Conservation (phyloP, 1,140 invertebrate species). For the Drosophila elegans region DNA sequence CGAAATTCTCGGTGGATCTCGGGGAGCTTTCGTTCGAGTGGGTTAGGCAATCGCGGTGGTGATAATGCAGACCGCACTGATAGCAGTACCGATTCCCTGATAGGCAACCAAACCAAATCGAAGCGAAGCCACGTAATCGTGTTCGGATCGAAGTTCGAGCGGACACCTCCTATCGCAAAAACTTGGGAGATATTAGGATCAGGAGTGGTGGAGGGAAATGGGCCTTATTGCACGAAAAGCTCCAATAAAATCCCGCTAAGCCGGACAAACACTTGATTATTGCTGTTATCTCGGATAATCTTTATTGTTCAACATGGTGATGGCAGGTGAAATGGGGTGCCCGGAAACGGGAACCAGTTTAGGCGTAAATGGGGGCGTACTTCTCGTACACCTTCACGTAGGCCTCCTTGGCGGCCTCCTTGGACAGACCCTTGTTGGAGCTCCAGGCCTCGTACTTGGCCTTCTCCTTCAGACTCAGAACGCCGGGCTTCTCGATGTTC, state of each 20-base stretch:
- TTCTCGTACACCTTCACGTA: conserved; percentile 92
- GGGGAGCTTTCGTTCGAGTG: conserved; percentile 40
- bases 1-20: conserved; percentile 35
- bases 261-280: conserved; percentile 26
- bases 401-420: conserved; percentile 92
- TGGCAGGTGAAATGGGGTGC: conserved; percentile 26
- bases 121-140: conserved; percentile 35
- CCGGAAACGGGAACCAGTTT: conserved; percentile 12
- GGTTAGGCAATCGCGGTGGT: conserved; percentile 25
- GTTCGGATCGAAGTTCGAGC: conserved; percentile 45
- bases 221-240: conserved; percentile 32
- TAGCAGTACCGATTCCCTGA: conserved; percentile 30
- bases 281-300: conserved; percentile 35
- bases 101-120: conserved; percentile 7
- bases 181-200: not conserved
- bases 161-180: conserved; percentile 12
- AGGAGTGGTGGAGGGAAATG: not conserved
- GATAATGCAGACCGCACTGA: conserved; percentile 35
- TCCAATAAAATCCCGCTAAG: conserved; percentile 41
- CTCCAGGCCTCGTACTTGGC: conserved; percentile 98
- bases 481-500: conserved; percentile 92
- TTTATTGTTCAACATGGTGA: conserved; percentile 34
- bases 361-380: conserved; percentile 85
- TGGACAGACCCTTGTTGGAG: conserved; percentile 90
- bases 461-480: conserved; percentile 97